Base-by-base conservation (phyloP, 1,140 invertebrate species). In the Drosophila ananassae region DNA sequence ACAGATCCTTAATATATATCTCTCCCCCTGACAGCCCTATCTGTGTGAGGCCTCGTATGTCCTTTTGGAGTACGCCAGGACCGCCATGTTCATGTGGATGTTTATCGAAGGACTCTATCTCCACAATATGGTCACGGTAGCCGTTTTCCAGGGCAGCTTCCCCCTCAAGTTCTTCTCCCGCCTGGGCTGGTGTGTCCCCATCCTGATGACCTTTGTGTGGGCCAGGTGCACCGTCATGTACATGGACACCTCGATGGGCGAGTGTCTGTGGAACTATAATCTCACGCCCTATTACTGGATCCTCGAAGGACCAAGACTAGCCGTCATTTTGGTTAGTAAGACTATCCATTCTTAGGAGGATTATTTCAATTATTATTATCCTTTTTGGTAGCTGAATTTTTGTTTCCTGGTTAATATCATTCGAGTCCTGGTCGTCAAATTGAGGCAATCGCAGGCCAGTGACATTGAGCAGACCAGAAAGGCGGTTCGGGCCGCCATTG, bases 71-170 rank as follows among this genome's bases (percentile, higher is more conserved):
- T 98, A 98, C 90, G 95, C 96, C 0, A 95, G 95, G 66, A 97
- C 97, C 0, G 96, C 96, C 0, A 97, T 97, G 94, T 98, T 98
- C 84, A 96, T 96, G 95, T 98, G 97, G 97, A 98, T 98, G 97
- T 97, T 98, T 79, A 95, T 98, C 28, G 97, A 98, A 90, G 97
- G 97, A 1, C 92, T 97, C 13, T 97, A 97, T 85, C 92, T 98
- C 17, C 96, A 98, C 90, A 98, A 97, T 81, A 95, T 97, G 91
- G 95, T 96, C 12, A 96, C 97, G 0, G 95, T 97, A 1, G 95
- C 96, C 0, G 95, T 97, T 0, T 97, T 98, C 82, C 95, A 97
- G 89, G 95, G 95, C 52, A 94, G 95, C 46, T 94, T 95, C 3
- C 95, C 95, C 64, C 95, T 96, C 37, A 92, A 93, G 4, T 92